Conservation (phyloP, 2,797 vertebrate genomes). For the Monodelphis domestica region DNA sequence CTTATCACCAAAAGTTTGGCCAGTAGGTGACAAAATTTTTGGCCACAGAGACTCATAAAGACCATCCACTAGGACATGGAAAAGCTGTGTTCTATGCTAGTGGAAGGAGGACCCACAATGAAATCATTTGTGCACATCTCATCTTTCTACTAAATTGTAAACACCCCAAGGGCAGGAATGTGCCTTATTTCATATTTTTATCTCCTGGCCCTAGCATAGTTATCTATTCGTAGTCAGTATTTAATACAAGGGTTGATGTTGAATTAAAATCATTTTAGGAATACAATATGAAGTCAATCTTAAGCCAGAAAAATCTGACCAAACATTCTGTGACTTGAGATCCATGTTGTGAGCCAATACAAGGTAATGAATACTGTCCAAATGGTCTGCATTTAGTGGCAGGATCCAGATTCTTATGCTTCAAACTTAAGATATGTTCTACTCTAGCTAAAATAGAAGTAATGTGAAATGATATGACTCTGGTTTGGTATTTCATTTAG, state of each 20-base stretch:
- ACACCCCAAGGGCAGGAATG: neutral
- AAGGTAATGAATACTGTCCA: neutral
- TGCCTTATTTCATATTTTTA: neutral
- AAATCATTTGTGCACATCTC: neutral
- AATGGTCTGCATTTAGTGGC: neutral
- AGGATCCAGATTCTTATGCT: neutral
- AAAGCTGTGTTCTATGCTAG: neutral
- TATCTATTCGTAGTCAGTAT: neutral
- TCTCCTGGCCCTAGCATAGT: neutral
- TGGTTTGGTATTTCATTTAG: conserved; percentile 4
- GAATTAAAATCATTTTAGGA: neutral
- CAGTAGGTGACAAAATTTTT: neutral
- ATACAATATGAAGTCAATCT: neutral
- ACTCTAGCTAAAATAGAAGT: neutral
- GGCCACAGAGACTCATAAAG: neutral
- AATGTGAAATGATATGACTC: neutral
- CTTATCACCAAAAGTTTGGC: neutral
- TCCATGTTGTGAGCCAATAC: conserved; percentile 28
- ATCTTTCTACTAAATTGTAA: neutral
- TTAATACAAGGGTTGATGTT: neutral
- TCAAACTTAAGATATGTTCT: neutral
- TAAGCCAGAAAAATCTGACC: conserved; percentile 17
- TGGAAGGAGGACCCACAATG: neutral
- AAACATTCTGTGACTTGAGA: conserved; percentile 12
- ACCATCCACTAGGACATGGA: neutral